phyloP scores from a whole-genome alignment of 2,888 invertebrate species.

The Parnassius mnemosyne region DNA sequence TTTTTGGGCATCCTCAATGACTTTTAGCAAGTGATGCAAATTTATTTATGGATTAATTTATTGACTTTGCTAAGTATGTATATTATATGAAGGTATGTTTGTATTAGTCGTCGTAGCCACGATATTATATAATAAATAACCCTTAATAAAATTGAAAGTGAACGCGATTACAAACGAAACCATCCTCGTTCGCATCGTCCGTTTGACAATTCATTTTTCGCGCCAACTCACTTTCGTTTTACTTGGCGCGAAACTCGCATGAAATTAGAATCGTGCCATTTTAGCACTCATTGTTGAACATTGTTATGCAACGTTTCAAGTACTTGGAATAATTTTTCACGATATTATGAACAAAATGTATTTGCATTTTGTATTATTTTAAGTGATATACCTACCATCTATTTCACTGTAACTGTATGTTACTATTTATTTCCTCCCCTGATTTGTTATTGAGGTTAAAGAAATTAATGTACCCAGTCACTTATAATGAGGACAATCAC shows the following conservation, averaged over 20 bases:
- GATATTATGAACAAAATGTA: no score
- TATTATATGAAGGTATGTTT: no score
- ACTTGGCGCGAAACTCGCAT: slow-evolving; percentile 29
- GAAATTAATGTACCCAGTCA: background rate
- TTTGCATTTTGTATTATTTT: no score
- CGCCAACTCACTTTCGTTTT: slow-evolving; percentile 32
- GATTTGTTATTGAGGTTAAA: slow-evolving; percentile 12
- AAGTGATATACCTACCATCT: no score
- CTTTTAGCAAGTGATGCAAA: no score
- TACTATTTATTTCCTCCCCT: background rate
- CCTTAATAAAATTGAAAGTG: slow-evolving; percentile 30
- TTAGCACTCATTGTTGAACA: slow-evolving; percentile 20
- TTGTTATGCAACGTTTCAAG: background rate
- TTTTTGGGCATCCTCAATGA: no score
- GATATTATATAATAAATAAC: slow-evolving; percentile 22
- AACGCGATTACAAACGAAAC: slow-evolving; percentile 27
- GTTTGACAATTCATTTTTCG: slow-evolving; percentile 29
- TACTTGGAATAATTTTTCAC: no score
- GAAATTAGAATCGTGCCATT: slow-evolving; percentile 23
- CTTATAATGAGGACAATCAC: background rate
- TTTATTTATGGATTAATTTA: no score
- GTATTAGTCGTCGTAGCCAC: no score
- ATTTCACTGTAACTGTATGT: no score
- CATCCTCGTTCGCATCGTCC: slow-evolving; percentile 13
- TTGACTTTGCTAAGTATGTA: no score